These are phyloP conservation scores for Mythimna loreyi DNA, from an alignment of 2,888 invertebrate genomes.

Conservation along the genomic window DNA sequence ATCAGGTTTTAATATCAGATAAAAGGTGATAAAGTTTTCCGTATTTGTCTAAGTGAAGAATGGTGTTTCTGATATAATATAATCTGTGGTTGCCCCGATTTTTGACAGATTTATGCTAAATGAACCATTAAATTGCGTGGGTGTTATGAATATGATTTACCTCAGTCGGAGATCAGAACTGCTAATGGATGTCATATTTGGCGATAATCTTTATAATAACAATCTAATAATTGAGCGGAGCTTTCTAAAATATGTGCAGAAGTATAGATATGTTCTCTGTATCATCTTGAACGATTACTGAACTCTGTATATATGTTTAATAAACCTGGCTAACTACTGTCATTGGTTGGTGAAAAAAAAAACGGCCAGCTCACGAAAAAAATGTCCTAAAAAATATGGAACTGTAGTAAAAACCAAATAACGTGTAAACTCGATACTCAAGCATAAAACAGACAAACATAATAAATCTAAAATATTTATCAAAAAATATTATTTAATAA, in stretches of 20 bases:
- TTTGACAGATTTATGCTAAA: slow-evolving; percentile 29
- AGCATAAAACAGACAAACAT: slow-evolving; percentile 20
- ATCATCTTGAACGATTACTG: neutral
- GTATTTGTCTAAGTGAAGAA: slow-evolving; percentile 42
- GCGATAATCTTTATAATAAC: slow-evolving; percentile 3
- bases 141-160: slow-evolving; percentile 16
- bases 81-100: slow-evolving; percentile 22
- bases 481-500: slow-evolving; percentile 57
- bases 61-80: slow-evolving; percentile 14
- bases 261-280: neutral
- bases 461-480: slow-evolving; percentile 15
- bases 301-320: neutral
- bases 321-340: too few relatives aligned
- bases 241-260: neutral
- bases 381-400: too few relatives aligned
- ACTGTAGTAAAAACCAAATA: neutral
- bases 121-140: slow-evolving; percentile 20
- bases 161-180: neutral
- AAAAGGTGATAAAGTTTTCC: slow-evolving; percentile 44
- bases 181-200: slow-evolving; percentile 1
- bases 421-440: slow-evolving; percentile 18
- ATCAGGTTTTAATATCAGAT: slow-evolving; percentile 51
- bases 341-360: neutral
- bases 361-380: neutral
- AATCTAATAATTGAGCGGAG: neutral